These are phyloP conservation scores for Halictus ligatus DNA, from an alignment of 2,888 invertebrate species.

Conservation along the genomic window DNA sequence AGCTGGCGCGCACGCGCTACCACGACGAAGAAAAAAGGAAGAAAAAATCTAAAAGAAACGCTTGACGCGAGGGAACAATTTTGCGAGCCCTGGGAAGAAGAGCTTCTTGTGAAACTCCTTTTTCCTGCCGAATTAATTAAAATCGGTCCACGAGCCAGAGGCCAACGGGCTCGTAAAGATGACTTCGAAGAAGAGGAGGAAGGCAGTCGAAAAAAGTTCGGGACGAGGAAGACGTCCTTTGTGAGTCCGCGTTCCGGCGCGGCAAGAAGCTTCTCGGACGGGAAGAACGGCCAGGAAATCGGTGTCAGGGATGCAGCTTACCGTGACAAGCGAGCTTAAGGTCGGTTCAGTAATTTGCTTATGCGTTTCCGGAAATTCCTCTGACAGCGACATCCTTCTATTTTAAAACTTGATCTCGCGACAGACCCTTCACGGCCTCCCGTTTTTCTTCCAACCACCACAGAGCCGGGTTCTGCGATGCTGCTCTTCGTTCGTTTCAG, in stretches of 20 bases:
- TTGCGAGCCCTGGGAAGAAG: slow-evolving; percentile 7
- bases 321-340: slow-evolving; percentile 41
- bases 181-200: slow-evolving; percentile 20
- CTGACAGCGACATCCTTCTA: slow-evolving; percentile 32
- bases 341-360: slow-evolving; percentile 63
- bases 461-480: neutral
- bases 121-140: slow-evolving; percentile 67
- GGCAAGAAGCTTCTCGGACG: slow-evolving; percentile 33
- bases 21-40: neutral
- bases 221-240: slow-evolving; percentile 31
- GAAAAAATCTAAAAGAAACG: slow-evolving; percentile 27
- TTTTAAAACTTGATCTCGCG: slow-evolving; percentile 9
- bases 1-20: slow-evolving; percentile 5
- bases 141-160: slow-evolving; percentile 55
- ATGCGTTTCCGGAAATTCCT: slow-evolving; percentile 57
- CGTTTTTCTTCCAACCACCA: neutral
- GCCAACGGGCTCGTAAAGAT: slow-evolving; percentile 30
- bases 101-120: slow-evolving; percentile 39
- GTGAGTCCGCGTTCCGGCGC: slow-evolving; percentile 38
- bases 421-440: neutral
- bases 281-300: slow-evolving; percentile 47
- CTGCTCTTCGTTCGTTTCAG: neutral
- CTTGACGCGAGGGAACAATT: slow-evolving; percentile 38
- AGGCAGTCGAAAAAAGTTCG: slow-evolving; percentile 21
- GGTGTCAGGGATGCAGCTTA: slow-evolving; percentile 47